Evolutionary conservation across 2,113 vertebrate genomes (phyloP), one percentile per base, ranked within the genome.

Genomic region (Gymnobelideus leadbeateri): DNA sequence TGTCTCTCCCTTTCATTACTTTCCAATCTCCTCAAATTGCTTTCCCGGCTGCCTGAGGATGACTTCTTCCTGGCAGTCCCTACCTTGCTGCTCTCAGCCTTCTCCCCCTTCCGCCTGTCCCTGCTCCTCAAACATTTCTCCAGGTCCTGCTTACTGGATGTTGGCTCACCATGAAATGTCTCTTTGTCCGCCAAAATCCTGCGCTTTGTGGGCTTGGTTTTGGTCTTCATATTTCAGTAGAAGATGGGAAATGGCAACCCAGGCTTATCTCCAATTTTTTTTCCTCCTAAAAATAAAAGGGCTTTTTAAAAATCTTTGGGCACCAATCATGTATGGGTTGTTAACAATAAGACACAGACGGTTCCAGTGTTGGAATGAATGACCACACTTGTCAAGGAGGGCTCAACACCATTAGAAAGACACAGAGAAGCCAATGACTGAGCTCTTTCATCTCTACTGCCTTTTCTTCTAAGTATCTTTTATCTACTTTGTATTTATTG

Each of bases 1-100:
- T 99, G 99, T 46, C 99, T 98, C 97, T 99, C 99, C 0, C 99
- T 98, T 98, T 99, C 99, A 0, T 99, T 99, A 98, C 99, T 99
- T 95, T 99, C 99, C 94, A 99, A 98, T 0, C 99, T 98, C 24
- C 99, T 98, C 97, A 99, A 31, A 0, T 95, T 91, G 96, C 99
- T 99, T 43, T 99, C 99, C 84, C 99, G 99, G 43, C 95, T 96
- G 95, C 98, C 98, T 51, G 98, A 97, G 0, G 98, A 89, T 0
- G 97, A 97, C 23, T 98, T 98, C 55, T 97, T 97, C 91, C 99
- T 91, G 37, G 96, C 97, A 50, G 92, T 4, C 95, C 96, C 0
- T n/a, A 8, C 16, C 96, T 96, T 97, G 93, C 95, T 89, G 90
- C 98, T 54, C 95, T 98, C 98, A 0, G 93, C 77, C 84, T 96